These are phyloP conservation scores for Galeopterus variegatus DNA, from an alignment of 2,113 vertebrate genomes.

Conservation along the genomic window DNA sequence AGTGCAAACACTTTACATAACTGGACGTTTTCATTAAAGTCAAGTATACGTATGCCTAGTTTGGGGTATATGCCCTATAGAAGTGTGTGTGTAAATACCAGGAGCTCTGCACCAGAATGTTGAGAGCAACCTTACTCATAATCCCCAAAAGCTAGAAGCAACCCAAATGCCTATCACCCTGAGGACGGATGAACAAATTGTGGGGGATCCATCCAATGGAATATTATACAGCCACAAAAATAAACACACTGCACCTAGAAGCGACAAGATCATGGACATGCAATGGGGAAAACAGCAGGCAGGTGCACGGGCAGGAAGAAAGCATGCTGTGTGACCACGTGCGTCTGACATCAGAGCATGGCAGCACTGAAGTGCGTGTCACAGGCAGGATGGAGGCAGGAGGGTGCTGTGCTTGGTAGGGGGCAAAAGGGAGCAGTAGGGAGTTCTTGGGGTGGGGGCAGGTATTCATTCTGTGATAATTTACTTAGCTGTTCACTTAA, in stretches of 20 bases:
- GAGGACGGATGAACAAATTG: accelerated
- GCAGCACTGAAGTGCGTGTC: neutral
- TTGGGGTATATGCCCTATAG: neutral
- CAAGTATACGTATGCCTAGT: accelerated
- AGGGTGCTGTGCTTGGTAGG: too few relatives aligned
- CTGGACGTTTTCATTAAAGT: accelerated
- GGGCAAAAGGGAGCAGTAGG: accelerated
- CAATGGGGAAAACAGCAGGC: neutral
- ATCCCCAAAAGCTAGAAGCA: neutral
- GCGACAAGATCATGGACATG: too few relatives aligned
- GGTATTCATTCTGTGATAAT: neutral
- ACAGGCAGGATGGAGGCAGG: too few relatives aligned
- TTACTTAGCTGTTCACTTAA: accelerated
- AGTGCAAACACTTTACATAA: neutral
- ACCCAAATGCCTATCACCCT: neutral
- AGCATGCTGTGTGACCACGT: accelerated
- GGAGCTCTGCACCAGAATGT: neutral
- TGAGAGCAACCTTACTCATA: neutral
- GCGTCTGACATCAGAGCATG: accelerated
- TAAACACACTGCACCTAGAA: neutral
- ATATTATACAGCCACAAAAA: neutral
- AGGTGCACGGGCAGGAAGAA: neutral
- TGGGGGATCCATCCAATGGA: neutral
- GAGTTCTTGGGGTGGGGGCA: accelerated
- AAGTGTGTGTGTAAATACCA: too few relatives aligned